phyloP scores from a whole-genome alignment of 2,888 invertebrate genomes.

The Torymus auratus region DNA sequence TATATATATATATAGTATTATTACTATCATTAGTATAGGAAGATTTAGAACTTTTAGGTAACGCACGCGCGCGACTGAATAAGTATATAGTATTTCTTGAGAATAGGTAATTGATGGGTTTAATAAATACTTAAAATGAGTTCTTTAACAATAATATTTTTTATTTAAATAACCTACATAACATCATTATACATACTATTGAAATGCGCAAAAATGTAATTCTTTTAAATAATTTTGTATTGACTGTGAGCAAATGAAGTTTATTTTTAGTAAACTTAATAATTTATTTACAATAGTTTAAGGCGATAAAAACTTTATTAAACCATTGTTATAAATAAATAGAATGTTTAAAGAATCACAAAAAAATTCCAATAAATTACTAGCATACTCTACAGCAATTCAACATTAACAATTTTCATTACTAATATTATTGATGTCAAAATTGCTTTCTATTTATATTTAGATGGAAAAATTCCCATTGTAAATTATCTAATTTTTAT shows the following conservation, averaged over 20 bases:
- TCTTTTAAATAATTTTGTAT: background rate
- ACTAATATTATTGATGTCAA: background rate
- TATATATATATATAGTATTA: no score
- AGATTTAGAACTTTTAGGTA: no score
- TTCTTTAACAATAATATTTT: conserved; percentile 1
- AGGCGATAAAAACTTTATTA: background rate
- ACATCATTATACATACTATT: background rate
- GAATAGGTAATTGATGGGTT: no score
- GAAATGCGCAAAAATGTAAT: conserved; percentile 1
- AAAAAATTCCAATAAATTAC: background rate
- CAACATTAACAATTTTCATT: conserved; percentile 1
- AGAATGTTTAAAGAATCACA: no score
- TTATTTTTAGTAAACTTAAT: conserved; percentile 1
- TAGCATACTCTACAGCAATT: no score
- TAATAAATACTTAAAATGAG: no score
- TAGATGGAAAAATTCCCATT: no score
- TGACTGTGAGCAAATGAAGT: background rate
- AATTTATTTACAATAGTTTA: background rate
- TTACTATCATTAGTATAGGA: no score
- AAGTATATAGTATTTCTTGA: no score
- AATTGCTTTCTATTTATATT: no score
- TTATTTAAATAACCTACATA: conserved; percentile 12
- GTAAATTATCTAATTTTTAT: no score
- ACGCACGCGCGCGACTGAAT: no score
- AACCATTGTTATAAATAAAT: background rate